phyloP scores from a whole-genome alignment of 2,888 invertebrate species.

The Hypercompe scribonia region DNA sequence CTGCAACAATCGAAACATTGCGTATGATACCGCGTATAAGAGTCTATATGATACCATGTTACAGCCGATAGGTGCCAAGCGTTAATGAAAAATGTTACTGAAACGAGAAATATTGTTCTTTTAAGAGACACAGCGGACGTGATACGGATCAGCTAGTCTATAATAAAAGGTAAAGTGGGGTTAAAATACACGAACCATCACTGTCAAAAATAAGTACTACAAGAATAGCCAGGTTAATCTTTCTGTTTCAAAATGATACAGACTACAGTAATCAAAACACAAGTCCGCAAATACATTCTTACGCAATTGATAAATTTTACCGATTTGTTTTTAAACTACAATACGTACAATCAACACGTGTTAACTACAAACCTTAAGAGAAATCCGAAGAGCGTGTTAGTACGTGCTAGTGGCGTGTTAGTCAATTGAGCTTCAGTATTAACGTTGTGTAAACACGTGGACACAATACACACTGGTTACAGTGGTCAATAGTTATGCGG shows the following conservation, averaged over 20 bases:
- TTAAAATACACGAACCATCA: not conserved
- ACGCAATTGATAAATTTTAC: not conserved
- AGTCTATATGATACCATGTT: no score
- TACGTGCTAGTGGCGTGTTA: not conserved
- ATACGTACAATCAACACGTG: not conserved
- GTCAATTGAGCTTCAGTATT: not conserved
- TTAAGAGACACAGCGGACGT: no score
- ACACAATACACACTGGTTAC: not conserved
- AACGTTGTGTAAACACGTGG: slow-evolving; percentile 3
- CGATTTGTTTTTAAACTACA: not conserved
- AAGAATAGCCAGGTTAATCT: no score
- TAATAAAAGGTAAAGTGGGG: not conserved
- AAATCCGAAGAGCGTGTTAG: not conserved
- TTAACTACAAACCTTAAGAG: not conserved
- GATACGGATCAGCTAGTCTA: no score
- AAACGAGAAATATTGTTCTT: no score
- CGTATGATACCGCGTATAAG: no score
- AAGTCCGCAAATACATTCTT: not conserved
- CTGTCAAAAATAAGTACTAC: not conserved
- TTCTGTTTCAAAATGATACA: not conserved
- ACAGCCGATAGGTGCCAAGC: no score
- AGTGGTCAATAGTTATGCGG: not conserved
- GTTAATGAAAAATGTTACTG: no score
- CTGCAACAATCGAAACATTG: no score
- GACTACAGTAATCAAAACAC: not conserved